Evolutionary conservation across 2,888 invertebrate genomes (phyloP), one percentile per base, ranked within the genome.

Genomic region (Pammene aurita): DNA sequence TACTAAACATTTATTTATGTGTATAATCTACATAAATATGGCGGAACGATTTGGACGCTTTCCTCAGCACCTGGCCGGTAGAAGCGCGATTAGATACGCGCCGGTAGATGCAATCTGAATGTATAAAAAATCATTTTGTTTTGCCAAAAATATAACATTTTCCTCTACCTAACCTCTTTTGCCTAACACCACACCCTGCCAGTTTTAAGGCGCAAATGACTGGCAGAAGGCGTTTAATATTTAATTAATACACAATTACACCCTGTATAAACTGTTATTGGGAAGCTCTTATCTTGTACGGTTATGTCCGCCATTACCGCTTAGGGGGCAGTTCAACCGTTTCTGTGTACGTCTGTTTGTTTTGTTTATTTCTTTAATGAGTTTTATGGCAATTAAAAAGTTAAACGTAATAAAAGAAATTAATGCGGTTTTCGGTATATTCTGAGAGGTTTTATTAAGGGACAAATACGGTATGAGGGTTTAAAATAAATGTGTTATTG

Each of bases 211-310:
- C 52, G 50, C 18, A 72, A 73, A 76, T 75, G 72, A 72, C 71
- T 73, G 73, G 76, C 79, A 80, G 76, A 76, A 73, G 78, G 76
- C 77, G 74, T 80, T 80, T 82, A 81, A 83, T 83, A 82, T 82
- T 82, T 83, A 83, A 84, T 83, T 82, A 84, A 83, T 82, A 80
- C 78, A 77, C 79, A 80, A 80, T 82, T 80, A 82, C 78, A 81
- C 79, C 78, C 78, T 77, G 78, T 80, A 75, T 72, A 74, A 81
- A 83, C 74, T 77, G 78, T 78, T 82, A 81, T 82, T 78, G 78
- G 73, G 73, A 80, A 81, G 77, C 77, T 79, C 78, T 77, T 73
- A 62, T 52, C 67, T 62, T 34, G 18, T 11, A 48, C 35, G 35
- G 61, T 46, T 55, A 55, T n/a, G 10, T 13, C 42, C 42, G 57